Evolutionary conservation across 53 echinoderm and acorn worm species (phyloP).

Genomic region (Holothuria leucospilota): DNA sequence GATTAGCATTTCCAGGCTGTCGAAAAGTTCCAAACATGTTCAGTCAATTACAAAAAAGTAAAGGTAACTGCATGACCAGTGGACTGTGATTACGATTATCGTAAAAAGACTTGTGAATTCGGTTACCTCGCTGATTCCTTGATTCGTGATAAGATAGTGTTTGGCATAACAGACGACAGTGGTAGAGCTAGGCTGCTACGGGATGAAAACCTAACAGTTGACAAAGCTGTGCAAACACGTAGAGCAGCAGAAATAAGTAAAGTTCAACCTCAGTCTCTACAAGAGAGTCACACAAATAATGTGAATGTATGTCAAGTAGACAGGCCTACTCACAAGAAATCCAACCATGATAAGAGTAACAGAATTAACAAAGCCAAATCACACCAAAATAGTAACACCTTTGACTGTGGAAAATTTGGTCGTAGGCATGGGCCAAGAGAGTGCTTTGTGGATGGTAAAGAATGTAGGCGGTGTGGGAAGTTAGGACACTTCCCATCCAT

Average conservation of each 20-base stretch:
- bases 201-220: slow-evolving; percentile 43
- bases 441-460: neutral
- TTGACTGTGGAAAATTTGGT: slow-evolving; percentile 5
- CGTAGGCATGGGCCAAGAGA: neutral
- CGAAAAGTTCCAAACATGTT: too few relatives aligned
- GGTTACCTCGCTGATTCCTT: too few relatives aligned
- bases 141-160: slow-evolving; percentile 49
- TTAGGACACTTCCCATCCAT: neutral
- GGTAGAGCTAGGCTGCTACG: slow-evolving; percentile 51
- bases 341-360: too few relatives aligned
- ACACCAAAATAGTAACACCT: neutral
- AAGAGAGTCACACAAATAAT: neutral
- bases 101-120: too few relatives aligned
- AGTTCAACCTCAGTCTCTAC: slow-evolving; percentile 18
- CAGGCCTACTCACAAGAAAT: neutral
- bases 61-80: too few relatives aligned
- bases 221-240: slow-evolving; percentile 38
- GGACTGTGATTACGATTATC: too few relatives aligned
- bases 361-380: too few relatives aligned
- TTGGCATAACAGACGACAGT: slow-evolving; percentile 20
- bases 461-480: neutral
- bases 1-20: too few relatives aligned
- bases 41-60: too few relatives aligned
- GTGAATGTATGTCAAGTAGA: too few relatives aligned
- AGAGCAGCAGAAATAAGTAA: slow-evolving; percentile 25